phyloP scores from a whole-genome alignment of 1,140 invertebrate species.

The Heliothis virescens region DNA sequence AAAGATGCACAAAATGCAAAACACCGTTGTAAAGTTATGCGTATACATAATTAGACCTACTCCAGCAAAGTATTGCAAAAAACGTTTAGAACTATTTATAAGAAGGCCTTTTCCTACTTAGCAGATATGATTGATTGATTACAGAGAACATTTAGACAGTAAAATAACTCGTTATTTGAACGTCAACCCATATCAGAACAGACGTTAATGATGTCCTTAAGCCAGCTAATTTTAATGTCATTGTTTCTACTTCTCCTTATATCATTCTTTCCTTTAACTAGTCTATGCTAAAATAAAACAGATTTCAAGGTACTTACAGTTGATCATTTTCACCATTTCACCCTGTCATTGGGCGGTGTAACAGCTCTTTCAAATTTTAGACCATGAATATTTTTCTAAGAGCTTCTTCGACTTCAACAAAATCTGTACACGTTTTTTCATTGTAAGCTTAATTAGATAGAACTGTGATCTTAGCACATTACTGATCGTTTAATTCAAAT shows the following conservation, averaged over 20 bases:
- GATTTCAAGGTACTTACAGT: too few species aligned
- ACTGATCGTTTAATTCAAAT: conserved; percentile 3
- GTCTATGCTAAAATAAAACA: too few species aligned
- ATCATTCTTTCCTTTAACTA: background rate
- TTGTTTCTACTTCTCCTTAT: background rate
- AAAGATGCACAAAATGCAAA: conserved; percentile 3
- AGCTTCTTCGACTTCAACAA: too few species aligned
- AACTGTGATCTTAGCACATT: background rate
- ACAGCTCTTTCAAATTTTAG: too few species aligned
- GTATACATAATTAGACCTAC: conserved; percentile 33
- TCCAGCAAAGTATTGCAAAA: conserved; percentile 37
- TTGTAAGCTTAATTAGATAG: conserved; percentile 11
- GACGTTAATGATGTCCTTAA: conserved; percentile 15
- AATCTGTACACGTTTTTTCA: background rate
- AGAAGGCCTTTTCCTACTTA: conserved; percentile 41
- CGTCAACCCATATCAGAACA: background rate
- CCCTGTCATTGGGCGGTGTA: too few species aligned
- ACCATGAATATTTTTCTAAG: too few species aligned
- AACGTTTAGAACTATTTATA: conserved; percentile 46
- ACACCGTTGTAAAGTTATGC: background rate
- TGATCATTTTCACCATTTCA: too few species aligned
- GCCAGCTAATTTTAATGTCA: background rate
- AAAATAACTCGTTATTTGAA: conserved; percentile 47
- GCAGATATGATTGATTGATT: conserved; percentile 50
- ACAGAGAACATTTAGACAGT: conserved; percentile 40